Evolutionary conservation across 2,113 vertebrate species (phyloP).

Genomic region (Uropsilus gracilis): DNA sequence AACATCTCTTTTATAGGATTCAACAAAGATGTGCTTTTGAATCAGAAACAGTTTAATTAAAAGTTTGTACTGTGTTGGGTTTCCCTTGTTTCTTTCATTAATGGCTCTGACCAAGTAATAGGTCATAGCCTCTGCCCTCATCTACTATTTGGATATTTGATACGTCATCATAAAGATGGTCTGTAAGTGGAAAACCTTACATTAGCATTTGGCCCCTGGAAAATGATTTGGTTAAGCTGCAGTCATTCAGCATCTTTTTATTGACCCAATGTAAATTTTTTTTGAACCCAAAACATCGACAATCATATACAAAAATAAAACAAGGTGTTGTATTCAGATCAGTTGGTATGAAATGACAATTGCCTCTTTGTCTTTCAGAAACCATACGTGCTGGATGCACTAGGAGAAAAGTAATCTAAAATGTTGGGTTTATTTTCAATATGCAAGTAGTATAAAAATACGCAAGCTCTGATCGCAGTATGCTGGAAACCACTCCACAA

Average conservation of each 20-base stretch:
- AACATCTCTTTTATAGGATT: not conserved
- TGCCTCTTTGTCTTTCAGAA: conserved; percentile 75
- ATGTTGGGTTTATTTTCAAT: conserved; percentile 85
- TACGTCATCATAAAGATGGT: conserved; percentile 36
- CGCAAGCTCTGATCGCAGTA: conserved; percentile 80
- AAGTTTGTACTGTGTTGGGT: not conserved
- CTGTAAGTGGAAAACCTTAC: conserved; percentile 61
- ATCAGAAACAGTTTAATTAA: not conserved
- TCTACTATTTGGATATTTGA: not conserved
- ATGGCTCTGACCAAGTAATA: not conserved
- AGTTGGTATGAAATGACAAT: conserved; percentile 63
- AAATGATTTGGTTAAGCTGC: conserved; percentile 59
- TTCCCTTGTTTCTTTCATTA: not conserved
- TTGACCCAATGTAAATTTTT: conserved; percentile 33
- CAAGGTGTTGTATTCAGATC: conserved; percentile 61
- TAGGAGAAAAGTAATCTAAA: conserved; percentile 81
- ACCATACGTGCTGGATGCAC: conserved; percentile 77
- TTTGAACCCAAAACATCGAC: conserved; percentile 60
- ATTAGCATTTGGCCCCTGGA: conserved; percentile 57
- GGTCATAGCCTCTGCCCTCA: not conserved
- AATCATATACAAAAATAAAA: conserved; percentile 74
- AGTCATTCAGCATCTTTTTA: conserved; percentile 61
- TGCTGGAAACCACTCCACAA: conserved; percentile 86
- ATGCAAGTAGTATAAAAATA: conserved; percentile 84
- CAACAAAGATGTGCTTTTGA: conserved; percentile 44